phyloP scores from a whole-genome alignment of 2,797 vertebrate genomes.

The Dallia pectoralis region DNA sequence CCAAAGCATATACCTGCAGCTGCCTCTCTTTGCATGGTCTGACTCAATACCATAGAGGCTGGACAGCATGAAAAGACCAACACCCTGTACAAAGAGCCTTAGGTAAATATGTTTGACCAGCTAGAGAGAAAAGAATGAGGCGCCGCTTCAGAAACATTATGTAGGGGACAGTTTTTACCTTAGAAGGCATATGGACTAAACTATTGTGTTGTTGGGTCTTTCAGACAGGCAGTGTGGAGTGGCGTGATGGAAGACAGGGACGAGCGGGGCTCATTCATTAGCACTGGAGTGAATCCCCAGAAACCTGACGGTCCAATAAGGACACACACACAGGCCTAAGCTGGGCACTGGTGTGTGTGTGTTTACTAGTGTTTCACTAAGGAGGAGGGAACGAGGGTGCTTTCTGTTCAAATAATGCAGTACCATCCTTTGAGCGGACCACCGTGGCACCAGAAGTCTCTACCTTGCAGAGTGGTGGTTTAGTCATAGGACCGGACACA shows the following conservation, averaged over 20 bases:
- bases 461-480: no score
- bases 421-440: no score
- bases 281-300: constrained; percentile 47
- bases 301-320: constrained; percentile 26
- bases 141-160: constrained; percentile 43
- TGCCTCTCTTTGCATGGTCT: constrained; percentile 26
- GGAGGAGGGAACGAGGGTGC: no score
- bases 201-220: constrained; percentile 32
- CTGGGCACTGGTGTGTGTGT: no score
- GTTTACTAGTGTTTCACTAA: no score
- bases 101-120: constrained; percentile 53
- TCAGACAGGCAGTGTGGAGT: constrained; percentile 44
- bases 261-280: constrained; percentile 50
- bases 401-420: no score
- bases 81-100: constrained; percentile 48
- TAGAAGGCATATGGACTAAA: constrained; percentile 47
- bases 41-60: constrained; percentile 13
- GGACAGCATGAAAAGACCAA: constrained; percentile 45
- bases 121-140: constrained; percentile 34
- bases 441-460: no score
- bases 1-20: background rate
- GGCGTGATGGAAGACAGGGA: constrained; percentile 28
- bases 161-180: constrained; percentile 48
- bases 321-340: constrained; percentile 9
- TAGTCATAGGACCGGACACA: no score